Conservation (phyloP, 35 echinoderm and acorn worm species). For the Anneissia japonica region DNA sequence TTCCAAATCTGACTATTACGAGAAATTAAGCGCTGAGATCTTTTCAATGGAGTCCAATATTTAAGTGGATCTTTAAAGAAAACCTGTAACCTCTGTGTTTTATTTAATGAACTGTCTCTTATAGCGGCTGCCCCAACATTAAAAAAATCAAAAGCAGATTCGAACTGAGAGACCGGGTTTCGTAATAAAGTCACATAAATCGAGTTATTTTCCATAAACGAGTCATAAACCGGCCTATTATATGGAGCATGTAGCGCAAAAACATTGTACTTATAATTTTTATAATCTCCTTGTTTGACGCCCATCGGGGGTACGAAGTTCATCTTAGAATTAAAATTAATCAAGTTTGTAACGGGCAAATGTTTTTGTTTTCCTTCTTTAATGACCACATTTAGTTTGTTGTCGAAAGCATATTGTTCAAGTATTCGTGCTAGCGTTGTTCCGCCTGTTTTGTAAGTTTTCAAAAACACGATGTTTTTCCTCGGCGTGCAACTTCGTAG, state of each 20-base stretch:
- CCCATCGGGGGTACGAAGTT: not conserved
- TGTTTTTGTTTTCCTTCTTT: not conserved
- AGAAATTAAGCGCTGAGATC: not conserved
- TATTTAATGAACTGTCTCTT: not conserved
- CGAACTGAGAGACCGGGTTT: constrained; percentile 61
- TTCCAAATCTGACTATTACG: not conserved
- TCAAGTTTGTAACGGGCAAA: not conserved
- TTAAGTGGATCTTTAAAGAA: not conserved
- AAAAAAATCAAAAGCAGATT: constrained; percentile 65
- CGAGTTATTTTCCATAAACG: constrained; percentile 44
- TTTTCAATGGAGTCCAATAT: not conserved
- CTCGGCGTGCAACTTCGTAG: not conserved
- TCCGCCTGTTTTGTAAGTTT: constrained; percentile 8
- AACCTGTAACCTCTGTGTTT: not conserved
- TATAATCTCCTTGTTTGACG: not conserved
- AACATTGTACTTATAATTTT: not conserved
- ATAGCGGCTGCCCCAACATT: not conserved
- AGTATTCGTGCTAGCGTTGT: not conserved
- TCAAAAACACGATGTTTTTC: not conserved
- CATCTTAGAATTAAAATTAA: not conserved
- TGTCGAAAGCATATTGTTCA: not conserved
- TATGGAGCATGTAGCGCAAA: not conserved
- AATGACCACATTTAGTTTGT: not conserved
- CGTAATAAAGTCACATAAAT: constrained; percentile 64
- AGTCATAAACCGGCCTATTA: not conserved